Conservation (phyloP, 1,140 invertebrate species). For the Oncopeltus fasciatus region DNA sequence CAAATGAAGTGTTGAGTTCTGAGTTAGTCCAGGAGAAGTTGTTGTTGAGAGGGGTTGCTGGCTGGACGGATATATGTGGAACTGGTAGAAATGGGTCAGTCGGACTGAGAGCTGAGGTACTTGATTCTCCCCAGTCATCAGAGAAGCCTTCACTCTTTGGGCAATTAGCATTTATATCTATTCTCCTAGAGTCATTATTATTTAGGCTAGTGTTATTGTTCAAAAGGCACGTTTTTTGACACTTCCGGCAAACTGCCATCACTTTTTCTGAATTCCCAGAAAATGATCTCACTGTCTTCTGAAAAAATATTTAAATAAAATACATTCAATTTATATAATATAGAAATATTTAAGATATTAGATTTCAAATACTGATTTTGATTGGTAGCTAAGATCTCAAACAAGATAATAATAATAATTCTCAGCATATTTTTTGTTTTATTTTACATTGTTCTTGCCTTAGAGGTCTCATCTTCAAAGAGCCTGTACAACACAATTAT, state of each 20-base stretch:
- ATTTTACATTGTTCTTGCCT: no score
- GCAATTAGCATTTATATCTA: slow-evolving; percentile 13
- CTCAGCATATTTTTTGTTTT: no score
- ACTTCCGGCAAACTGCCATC: slow-evolving; percentile 50
- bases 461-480: no score
- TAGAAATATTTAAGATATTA: no score
- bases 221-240: slow-evolving; percentile 52
- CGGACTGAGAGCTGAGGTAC: slow-evolving; percentile 12
- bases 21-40: slow-evolving; percentile 22
- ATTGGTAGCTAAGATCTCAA: no score
- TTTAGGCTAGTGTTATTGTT: slow-evolving; percentile 28
- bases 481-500: no score
- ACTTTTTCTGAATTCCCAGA: slow-evolving; percentile 20
- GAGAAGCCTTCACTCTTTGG: not conserved
- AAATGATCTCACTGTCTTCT: slow-evolving; percentile 23
- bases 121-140: slow-evolving; percentile 12
- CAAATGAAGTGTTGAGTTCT: slow-evolving; percentile 5
- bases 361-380: no score
- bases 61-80: slow-evolving; percentile 53
- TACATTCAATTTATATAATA: no score
- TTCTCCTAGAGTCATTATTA: not conserved
- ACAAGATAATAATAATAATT: no score
- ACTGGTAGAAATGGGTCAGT: slow-evolving; percentile 36
- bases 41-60: slow-evolving; percentile 43
- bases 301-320: slow-evolving; percentile 9